Base-by-base conservation (phyloP, 2,888 invertebrate genomes). In the Onchidella celtica region DNA sequence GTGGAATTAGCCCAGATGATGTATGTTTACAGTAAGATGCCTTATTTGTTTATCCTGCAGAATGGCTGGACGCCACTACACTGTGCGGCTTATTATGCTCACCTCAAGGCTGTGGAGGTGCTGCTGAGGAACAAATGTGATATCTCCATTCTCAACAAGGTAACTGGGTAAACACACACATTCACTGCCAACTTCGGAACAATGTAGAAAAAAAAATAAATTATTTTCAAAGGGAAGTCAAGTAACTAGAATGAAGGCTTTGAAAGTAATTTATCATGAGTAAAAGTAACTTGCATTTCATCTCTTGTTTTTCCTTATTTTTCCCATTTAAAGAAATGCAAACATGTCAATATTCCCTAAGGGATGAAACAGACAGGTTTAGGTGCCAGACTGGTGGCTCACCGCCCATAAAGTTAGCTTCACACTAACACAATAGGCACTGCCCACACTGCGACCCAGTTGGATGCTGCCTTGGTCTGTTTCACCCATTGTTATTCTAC, bases 31-130 rank as follows among this genome's bases (percentile, higher is more conserved):
- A n/a, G n/a, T n/a, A n/a, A 34, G 24, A 66, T n/a, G 3, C 3
- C 3, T 27, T 66, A n/a, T n/a, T 27, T 29, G 27, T 32, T 32
- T 32, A 9, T 66, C 6, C 9, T 2, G 24, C 55, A 93, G 92
- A 92, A 92, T 86, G 92, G 92, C 14, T 93, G 93, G 93, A 92
- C 93, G 29, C 88, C 93, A 1, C 89, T 93, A 6, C 92, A 93
- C 69, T 92, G 91, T 86, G 93, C 93, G 24, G 91, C 92, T 11
- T 93, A 93, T 86, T 93, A 92, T 92, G 92, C 91, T 68, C 91
- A 92, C 72, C 87, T 88, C 0, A 87, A 89, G 38, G 91, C 90
- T 47, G 90, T 91, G 11, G 86, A 89, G 55, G 85, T 89, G 0
- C 88, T 93, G 34, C 79, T 93, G 24, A 87, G 90, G 47, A 86